Evolutionary conservation across 2,888 invertebrate genomes (phyloP).

Genomic region (Mechanitis mazaeus): DNA sequence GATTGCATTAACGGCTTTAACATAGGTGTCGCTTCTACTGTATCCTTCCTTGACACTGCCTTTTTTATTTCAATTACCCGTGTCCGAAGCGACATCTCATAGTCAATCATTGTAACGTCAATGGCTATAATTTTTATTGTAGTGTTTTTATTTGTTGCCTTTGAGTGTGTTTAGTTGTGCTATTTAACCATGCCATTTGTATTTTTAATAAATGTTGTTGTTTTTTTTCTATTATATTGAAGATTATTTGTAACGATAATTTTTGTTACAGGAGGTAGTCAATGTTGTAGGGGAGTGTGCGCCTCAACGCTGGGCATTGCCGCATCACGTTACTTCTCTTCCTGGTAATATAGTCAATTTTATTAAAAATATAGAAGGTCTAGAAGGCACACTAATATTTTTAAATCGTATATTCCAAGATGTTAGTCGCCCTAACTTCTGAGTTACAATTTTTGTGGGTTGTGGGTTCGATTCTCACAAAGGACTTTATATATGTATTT

Average conservation of each 20-base stretch:
- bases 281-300: conserved; percentile 51
- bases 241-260: neutral
- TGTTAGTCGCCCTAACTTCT: no score
- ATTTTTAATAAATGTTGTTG: conserved; percentile 15
- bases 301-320: conserved; percentile 73
- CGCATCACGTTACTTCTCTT: conserved; percentile 78
- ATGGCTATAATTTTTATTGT: neutral
- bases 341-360: conserved; percentile 59
- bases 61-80: neutral
- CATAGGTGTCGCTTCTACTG: neutral
- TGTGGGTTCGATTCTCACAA: no score
- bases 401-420: no score
- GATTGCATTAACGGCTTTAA: neutral
- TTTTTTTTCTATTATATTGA: neutral
- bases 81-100: neutral
- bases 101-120: conserved; percentile 4
- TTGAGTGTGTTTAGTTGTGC: conserved; percentile 9
- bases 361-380: no score
- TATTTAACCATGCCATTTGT: conserved; percentile 19
- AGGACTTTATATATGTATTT: no score
- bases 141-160: conserved; percentile 4
- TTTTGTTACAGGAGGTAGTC: conserved; percentile 53
- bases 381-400: no score
- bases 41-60: neutral
- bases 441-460: no score